phyloP scores from a whole-genome alignment of 2,113 vertebrate species.

The Nothocercus julius region DNA sequence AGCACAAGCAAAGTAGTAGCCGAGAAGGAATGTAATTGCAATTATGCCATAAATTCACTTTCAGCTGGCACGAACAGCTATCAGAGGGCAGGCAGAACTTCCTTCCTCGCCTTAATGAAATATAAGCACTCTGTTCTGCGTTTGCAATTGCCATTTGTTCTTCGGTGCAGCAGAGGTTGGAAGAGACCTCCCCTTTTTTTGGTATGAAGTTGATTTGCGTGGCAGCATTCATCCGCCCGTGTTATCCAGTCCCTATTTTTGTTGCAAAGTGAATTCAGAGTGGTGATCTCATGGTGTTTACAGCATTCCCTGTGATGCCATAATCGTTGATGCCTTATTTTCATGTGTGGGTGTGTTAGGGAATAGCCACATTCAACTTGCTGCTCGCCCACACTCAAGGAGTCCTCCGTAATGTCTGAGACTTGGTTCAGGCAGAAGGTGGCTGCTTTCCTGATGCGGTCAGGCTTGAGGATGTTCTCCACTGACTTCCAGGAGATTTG shows the following conservation, averaged over 20 bases:
- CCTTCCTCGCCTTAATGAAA: slow-evolving; percentile 18
- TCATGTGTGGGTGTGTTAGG: slow-evolving; percentile 19
- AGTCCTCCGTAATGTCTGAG: background rate
- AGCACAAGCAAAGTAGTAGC: slow-evolving; percentile 19
- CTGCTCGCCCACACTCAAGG: background rate
- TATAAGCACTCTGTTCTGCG: background rate
- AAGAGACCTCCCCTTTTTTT: background rate
- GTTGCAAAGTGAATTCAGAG: background rate
- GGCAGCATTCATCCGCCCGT: background rate
- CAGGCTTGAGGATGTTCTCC: background rate
- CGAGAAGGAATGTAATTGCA: slow-evolving; percentile 45
- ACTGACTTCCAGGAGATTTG: background rate
- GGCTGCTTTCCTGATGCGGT: rapidly evolving
- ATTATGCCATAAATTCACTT: slow-evolving; percentile 34
- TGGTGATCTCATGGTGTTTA: slow-evolving; percentile 55
- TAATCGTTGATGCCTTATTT: slow-evolving; percentile 27
- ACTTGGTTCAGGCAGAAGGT: rapidly evolving
- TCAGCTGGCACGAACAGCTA: background rate
- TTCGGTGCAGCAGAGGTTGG: background rate
- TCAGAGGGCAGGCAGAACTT: slow-evolving; percentile 25
- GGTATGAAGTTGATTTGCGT: background rate
- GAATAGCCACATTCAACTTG: slow-evolving; percentile 6
- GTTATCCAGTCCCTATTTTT: background rate
- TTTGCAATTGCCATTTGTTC: background rate
- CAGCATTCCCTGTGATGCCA: background rate